phyloP scores from a whole-genome alignment of 1,140 invertebrate genomes.

The honey bee (Apis mellifera) region Amel_HAv3.1 CM009943.2:3359001-3359500 shows the following conservation, averaged over 20 bases:
- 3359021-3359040: conserved; percentile 36
- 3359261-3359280: not conserved
- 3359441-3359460: not conserved
- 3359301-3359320: not conserved
- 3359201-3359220: conserved; percentile 41
- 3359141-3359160: not conserved
- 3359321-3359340: not conserved
- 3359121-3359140: conserved; percentile 29
- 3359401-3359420: not conserved
- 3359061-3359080: not conserved
- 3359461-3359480: not conserved
- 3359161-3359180: not conserved
- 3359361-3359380: not conserved
- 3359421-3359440: not conserved
- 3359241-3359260: not conserved
- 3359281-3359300: not conserved
- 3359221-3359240: not conserved
- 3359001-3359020: conserved; percentile 30
- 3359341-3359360: not conserved
- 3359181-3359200: conserved; percentile 18
- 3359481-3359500: not conserved
- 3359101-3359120: conserved; percentile 22
- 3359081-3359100: conserved; percentile 56
- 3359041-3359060: conserved; percentile 13
- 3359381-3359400: not conserved